Evolutionary conservation across 1,140 invertebrate genomes (phyloP).

Genomic region (Wasmannia auropunctata): DNA sequence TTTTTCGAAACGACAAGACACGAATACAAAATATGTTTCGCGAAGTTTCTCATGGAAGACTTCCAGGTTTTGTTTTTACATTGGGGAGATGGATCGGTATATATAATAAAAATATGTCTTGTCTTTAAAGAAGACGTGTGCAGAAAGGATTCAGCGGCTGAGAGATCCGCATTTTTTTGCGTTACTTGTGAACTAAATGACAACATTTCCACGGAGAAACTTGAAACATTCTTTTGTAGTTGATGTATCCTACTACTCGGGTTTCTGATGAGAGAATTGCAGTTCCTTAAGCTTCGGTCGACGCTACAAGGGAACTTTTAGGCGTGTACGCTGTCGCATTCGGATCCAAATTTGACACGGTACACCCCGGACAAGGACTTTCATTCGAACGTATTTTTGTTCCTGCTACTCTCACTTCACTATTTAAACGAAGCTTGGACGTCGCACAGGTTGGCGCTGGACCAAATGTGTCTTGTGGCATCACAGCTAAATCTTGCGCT

Average conservation of each 20-base stretch:
- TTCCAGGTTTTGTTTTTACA: conserved; percentile 17
- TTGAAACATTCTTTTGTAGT: conserved; percentile 76
- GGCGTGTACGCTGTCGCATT: conserved; percentile 97
- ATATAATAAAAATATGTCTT: conserved; percentile 44
- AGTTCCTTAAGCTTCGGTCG: conserved; percentile 86
- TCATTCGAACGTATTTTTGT: conserved; percentile 83
- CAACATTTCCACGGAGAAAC: conserved; percentile 70
- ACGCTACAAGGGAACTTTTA: conserved; percentile 87
- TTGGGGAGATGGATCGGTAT: neutral
- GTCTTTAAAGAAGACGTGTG: conserved; percentile 25
- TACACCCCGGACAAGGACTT: conserved; percentile 83
- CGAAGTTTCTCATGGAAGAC: conserved; percentile 72
- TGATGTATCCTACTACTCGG: conserved; percentile 69
- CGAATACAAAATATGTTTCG: conserved; percentile 73
- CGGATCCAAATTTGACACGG: conserved; percentile 92
- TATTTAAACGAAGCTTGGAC: conserved; percentile 87
- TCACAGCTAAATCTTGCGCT: conserved; percentile 96
- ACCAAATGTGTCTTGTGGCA: conserved; percentile 91
- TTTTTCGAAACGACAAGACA: conserved; percentile 63
- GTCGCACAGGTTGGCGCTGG: conserved; percentile 83
- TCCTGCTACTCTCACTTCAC: conserved; percentile 81
- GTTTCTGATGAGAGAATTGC: conserved; percentile 64
- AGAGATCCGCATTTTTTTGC: conserved; percentile 18
- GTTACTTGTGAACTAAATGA: conserved; percentile 8
- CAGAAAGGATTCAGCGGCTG: neutral